Conservation (phyloP, 2,113 vertebrate genomes). For the Alces alces region DNA sequence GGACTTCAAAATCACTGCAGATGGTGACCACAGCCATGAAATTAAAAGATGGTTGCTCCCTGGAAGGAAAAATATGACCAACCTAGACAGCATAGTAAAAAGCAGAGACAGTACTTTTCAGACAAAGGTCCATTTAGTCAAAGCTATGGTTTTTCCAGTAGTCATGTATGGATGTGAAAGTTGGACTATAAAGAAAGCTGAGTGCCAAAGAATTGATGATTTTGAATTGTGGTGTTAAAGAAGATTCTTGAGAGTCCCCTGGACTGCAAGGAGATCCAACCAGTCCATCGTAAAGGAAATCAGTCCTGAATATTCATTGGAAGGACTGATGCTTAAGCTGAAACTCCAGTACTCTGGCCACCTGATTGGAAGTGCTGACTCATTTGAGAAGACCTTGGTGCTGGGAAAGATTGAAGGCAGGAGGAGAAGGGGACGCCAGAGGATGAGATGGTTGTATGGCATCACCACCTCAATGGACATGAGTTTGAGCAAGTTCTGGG, state of each 20-base stretch:
- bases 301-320: background rate
- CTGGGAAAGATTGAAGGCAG: background rate
- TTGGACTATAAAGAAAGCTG: background rate
- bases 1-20: background rate
- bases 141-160: background rate
- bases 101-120: background rate
- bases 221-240: background rate
- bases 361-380: background rate
- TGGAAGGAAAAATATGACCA: background rate
- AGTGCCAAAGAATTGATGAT: background rate
- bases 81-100: background rate
- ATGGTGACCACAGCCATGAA: background rate
- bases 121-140: background rate
- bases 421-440: background rate
- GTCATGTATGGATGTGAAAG: background rate
- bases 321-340: background rate
- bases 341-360: background rate
- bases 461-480: background rate
- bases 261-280: background rate
- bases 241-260: background rate
- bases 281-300: background rate
- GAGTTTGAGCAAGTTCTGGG: background rate
- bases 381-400: background rate
- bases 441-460: background rate
- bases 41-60: background rate